Evolutionary conservation across 1,140 invertebrate genomes (phyloP).

Genomic region (Cylas formicarius): DNA sequence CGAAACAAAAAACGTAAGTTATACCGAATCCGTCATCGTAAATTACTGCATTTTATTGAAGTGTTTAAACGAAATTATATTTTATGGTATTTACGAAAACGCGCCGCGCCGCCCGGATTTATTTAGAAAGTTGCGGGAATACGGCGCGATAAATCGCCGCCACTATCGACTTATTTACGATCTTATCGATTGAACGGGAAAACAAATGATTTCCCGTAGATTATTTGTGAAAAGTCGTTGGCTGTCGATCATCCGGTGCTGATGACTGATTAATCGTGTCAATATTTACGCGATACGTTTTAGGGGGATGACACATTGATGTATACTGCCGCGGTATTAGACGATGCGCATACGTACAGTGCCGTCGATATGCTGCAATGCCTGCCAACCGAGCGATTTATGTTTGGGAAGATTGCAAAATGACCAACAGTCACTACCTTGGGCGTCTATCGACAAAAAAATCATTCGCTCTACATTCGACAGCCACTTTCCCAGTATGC

Average conservation of each 20-base stretch:
- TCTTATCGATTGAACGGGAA: constrained; percentile 28
- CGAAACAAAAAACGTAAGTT: constrained; percentile 27
- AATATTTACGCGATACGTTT: constrained; percentile 24
- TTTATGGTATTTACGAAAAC: constrained; percentile 34
- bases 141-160: constrained; percentile 30
- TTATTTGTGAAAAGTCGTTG: constrained; percentile 23
- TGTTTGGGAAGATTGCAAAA: no score
- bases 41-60: constrained; percentile 33
- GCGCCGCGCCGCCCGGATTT: constrained; percentile 25
- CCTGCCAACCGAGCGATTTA: constrained; percentile 24
- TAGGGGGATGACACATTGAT: constrained; percentile 24
- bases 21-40: constrained; percentile 33
- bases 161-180: constrained; percentile 29
- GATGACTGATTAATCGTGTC: constrained; percentile 25
- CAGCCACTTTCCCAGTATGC: no score
- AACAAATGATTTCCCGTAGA: constrained; percentile 21
- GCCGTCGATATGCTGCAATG: constrained; percentile 14
- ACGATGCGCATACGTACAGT: constrained; percentile 20
- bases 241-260: constrained; percentile 23
- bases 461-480: no score
- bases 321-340: constrained; percentile 20
- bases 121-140: constrained; percentile 33
- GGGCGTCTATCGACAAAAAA: no score
- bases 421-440: no score
- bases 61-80: constrained; percentile 34